A percentile compares a stretch with the other conserved stretches of the same genome.
These are phyloP conservation scores for Petrocephalus microphthalmus DNA, from an alignment of 2,113 vertebrate species.

Conservation along the genomic window DNA sequence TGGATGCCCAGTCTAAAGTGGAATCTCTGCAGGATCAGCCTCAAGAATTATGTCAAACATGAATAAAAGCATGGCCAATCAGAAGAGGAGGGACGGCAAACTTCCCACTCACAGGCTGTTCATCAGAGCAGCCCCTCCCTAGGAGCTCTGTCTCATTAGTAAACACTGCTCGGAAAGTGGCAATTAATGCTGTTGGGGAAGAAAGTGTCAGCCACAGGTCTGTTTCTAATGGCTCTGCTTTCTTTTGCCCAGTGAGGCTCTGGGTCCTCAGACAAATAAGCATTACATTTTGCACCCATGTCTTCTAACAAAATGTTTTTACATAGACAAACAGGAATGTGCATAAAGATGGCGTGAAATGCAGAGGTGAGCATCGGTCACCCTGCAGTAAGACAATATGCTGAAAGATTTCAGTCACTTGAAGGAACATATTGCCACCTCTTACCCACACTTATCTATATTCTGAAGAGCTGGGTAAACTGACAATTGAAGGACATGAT, in stretches of 20 bases:
- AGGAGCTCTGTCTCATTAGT: not conserved
- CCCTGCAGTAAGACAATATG: not conserved
- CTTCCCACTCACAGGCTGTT: slow-evolving; percentile 9
- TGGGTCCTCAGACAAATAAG: not conserved
- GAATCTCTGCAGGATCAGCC: not conserved
- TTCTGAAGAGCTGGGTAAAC: slow-evolving; percentile 3
- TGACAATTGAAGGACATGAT: slow-evolving; percentile 18
- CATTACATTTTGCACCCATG: not conserved
- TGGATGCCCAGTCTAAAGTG: not conserved
- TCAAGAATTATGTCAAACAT: not conserved
- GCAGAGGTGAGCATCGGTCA: not conserved
- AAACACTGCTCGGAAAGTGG: not conserved
- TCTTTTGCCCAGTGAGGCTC: not conserved
- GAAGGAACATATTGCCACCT: not conserved
- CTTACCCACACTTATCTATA: not conserved
- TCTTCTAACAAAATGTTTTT: not conserved
- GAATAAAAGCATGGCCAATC: not conserved
- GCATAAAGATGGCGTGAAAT: not conserved
- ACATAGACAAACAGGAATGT: not conserved
- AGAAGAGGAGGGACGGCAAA: not conserved
- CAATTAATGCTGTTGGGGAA: not conserved
- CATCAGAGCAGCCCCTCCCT: not conserved
- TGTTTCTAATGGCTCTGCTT: not conserved
- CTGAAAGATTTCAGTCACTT: not conserved
- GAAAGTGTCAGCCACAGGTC: not conserved